phyloP scores from a whole-genome alignment of 2,113 vertebrate genomes.

The Mesocricetus auratus region DNA sequence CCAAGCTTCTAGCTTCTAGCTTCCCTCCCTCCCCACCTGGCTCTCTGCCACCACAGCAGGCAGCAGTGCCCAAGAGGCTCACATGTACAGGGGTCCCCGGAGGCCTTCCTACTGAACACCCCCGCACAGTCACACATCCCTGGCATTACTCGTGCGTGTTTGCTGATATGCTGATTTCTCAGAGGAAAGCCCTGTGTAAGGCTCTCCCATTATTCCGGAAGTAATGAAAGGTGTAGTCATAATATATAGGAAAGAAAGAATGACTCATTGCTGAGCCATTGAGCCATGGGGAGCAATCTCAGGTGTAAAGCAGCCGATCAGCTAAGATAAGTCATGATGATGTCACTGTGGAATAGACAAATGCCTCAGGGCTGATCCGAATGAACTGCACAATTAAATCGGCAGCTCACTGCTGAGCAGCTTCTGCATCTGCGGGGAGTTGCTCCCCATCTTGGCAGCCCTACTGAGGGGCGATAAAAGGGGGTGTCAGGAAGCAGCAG shows the following conservation, averaged over 20 bases:
- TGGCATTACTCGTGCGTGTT: background rate
- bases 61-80: background rate
- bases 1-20: background rate
- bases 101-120: background rate
- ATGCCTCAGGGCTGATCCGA: slow-evolving; percentile 51
- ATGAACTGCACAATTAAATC: slow-evolving; percentile 65
- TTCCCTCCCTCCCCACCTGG: background rate
- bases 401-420: slow-evolving; percentile 34
- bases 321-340: slow-evolving; percentile 71
- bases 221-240: slow-evolving; percentile 57
- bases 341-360: slow-evolving; percentile 65
- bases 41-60: background rate
- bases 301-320: slow-evolving; percentile 59
- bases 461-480: background rate
- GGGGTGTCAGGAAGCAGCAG: background rate
- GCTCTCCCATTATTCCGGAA: slow-evolving; percentile 68
- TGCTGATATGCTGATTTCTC: slow-evolving; percentile 53
- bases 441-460: slow-evolving; percentile 43
- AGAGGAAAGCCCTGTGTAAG: slow-evolving; percentile 47
- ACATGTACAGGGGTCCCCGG: background rate
- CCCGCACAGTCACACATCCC: background rate
- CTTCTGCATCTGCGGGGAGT: background rate
- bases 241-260: slow-evolving; percentile 38
- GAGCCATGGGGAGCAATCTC: slow-evolving; percentile 64
- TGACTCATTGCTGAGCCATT: slow-evolving; percentile 77